Evolutionary conservation across 2,888 invertebrate species (phyloP), one percentile per base, ranked within the genome.

Genomic region (Andrena trimmerana): DNA sequence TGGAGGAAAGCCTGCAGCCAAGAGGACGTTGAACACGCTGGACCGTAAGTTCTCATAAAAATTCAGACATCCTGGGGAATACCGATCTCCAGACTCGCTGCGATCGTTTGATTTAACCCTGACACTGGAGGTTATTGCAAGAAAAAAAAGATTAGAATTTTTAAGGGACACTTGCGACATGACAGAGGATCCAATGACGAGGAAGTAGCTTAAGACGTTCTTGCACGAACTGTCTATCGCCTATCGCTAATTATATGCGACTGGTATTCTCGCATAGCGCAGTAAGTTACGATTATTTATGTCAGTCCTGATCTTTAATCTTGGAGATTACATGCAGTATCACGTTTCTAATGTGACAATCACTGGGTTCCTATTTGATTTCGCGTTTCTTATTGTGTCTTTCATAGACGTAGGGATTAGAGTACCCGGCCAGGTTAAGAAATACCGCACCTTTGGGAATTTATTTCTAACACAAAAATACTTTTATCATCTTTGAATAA

Each of bases 211-310:
- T 27, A 54, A 2, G 59, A 42, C 65, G 72, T 75, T 52, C 54
- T 69, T 66, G 71, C 29, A 65, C 68, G 74, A 16, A 70, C 29
- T 16, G 42, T 42, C 42, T 16, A 42, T 42, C 73, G 68, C 84
- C 87, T 86, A 86, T 79, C 77, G 74, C 76, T 86, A 84, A 81
- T 86, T 86, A 84, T 71, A 60, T 57, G 71, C 33, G 66, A 65
- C 71, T 8, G 52, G 68, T 78, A 84, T 74, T 65, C 54, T 31
- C 59, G 62, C 24, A 50, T 50, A 54, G 72, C 52, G 57, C 57
- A 73, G 65, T 36, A 50, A 31, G 24, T 65, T 27, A n/a, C 13
- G 80, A 69, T 83, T 80, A 83, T 86, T 86, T 83, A 80, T 73
- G 85, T 70, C 29, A 36, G 52, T 20, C 33, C 59, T 31, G 71